phyloP scores from a whole-genome alignment of 2,113 vertebrate genomes.

The Scomber japonicus region DNA sequence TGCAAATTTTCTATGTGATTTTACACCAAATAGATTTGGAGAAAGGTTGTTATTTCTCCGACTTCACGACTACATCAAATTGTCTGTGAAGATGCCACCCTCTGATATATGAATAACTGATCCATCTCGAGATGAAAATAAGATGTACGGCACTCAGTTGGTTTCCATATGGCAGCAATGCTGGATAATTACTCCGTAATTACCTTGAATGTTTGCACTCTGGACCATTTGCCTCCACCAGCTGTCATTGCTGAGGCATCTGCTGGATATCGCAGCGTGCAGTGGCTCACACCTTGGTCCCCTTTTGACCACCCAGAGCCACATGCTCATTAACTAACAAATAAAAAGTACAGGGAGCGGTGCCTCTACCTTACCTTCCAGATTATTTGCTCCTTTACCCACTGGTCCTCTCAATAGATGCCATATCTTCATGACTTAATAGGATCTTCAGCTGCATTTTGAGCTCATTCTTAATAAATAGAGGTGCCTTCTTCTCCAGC shows the following conservation, averaged over 20 bases:
- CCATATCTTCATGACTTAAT: conserved; percentile 62
- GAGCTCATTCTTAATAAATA: conserved; percentile 56
- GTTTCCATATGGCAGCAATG: conserved; percentile 80
- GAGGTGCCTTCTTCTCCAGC: not conserved
- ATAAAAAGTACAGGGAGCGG: conserved; percentile 43
- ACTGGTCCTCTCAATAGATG: conserved; percentile 56
- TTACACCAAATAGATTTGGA: conserved; percentile 19
- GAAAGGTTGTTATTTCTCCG: conserved; percentile 1
- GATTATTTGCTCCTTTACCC: conserved; percentile 53
- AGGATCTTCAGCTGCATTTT: conserved; percentile 21
- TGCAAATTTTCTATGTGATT: conserved; percentile 26
- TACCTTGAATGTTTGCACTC: conserved; percentile 81
- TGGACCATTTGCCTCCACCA: conserved; percentile 79
- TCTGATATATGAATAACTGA: conserved; percentile 36
- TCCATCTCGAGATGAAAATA: conserved; percentile 53
- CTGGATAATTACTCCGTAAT: conserved; percentile 80
- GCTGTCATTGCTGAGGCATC: conserved; percentile 74
- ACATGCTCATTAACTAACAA: conserved; percentile 65
- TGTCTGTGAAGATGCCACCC: conserved; percentile 37
- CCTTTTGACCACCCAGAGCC: conserved; percentile 60
- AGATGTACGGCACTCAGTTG: conserved; percentile 69
- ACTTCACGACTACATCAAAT: conserved; percentile 23
- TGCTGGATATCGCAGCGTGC: conserved; percentile 44
- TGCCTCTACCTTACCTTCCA: conserved; percentile 20
- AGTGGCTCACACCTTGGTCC: conserved; percentile 50